phyloP scores from a whole-genome alignment of 1,140 invertebrate species.

The Drosophila subpulchrella region DNA sequence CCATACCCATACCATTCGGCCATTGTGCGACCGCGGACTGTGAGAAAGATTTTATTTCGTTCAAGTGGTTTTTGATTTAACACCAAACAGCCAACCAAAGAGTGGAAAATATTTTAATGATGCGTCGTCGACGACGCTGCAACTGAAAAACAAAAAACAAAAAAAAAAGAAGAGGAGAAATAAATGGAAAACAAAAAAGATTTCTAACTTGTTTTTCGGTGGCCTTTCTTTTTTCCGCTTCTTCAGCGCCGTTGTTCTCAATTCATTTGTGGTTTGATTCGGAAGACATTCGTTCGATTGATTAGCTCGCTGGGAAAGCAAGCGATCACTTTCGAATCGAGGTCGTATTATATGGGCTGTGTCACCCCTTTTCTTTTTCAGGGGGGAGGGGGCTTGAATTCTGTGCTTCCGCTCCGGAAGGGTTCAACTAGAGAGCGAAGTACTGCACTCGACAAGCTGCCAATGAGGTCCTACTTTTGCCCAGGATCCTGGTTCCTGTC shows the following conservation, averaged over 20 bases:
- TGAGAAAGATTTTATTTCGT: constrained; percentile 82
- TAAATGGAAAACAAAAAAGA: constrained; percentile 63
- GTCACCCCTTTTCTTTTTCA: constrained; percentile 11
- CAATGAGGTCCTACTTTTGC: constrained; percentile 44
- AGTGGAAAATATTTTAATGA: constrained; percentile 81
- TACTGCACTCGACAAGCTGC: constrained; percentile 68
- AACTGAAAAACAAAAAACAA: constrained; percentile 53
- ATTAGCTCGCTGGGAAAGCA: constrained; percentile 58
- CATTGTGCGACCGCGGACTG: constrained; percentile 57
- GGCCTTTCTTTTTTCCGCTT: constrained; percentile 54
- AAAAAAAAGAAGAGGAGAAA: constrained; percentile 15
- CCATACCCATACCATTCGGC: constrained; percentile 11
- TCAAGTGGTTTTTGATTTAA: constrained; percentile 83
- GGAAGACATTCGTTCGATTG: constrained; percentile 60
- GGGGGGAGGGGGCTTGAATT: neutral
- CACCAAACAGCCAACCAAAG: constrained; percentile 65
- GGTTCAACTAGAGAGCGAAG: constrained; percentile 33
- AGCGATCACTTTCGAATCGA: constrained; percentile 44
- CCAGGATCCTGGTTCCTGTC: constrained; percentile 31
- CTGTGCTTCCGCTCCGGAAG: constrained; percentile 10
- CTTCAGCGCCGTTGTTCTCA: constrained; percentile 43
- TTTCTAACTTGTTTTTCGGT: constrained; percentile 76
- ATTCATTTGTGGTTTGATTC: constrained; percentile 53
- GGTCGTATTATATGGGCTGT: constrained; percentile 20
- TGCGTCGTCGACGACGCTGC: constrained; percentile 64